Evolutionary conservation across 2,113 vertebrate genomes (phyloP).

Genomic region (Scopus umbretta): DNA sequence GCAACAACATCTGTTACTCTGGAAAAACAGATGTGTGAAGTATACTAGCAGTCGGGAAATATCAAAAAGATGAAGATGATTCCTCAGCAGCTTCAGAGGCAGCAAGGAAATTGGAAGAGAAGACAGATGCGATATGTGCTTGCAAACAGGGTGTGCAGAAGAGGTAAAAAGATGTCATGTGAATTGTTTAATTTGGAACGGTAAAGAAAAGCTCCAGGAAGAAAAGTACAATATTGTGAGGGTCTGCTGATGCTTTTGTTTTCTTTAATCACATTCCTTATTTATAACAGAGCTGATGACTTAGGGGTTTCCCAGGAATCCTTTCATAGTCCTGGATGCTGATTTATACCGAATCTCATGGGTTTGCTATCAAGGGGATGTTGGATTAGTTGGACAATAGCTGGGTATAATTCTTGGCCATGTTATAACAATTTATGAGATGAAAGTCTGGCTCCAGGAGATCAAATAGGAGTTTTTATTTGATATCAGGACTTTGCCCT

Average conservation of each 20-base stretch:
- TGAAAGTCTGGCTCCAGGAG: not conserved
- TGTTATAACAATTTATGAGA: not conserved
- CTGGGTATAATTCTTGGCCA: not conserved
- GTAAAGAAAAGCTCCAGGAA: not conserved
- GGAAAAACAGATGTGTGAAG: not conserved
- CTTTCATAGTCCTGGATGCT: not conserved
- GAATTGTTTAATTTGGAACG: not conserved
- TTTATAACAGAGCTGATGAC: not conserved
- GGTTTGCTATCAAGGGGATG: not conserved
- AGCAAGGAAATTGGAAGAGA: not conserved
- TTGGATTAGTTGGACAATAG: not conserved
- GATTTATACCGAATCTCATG: not conserved
- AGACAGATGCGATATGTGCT: not conserved
- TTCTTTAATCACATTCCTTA: not conserved
- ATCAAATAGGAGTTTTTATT: not conserved
- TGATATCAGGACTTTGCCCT: not conserved
- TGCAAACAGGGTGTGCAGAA: not conserved
- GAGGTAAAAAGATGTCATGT: not conserved
- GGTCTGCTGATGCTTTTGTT: not conserved
- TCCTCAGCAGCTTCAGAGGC: not conserved
- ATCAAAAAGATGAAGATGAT: not conserved
- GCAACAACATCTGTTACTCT: slow-evolving; percentile 12
- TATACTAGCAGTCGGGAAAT: not conserved
- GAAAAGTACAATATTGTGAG: not conserved
- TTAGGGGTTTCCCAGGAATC: not conserved